Evolutionary conservation across 2,797 vertebrate species (phyloP).

Genomic region (Mus minutoides): DNA sequence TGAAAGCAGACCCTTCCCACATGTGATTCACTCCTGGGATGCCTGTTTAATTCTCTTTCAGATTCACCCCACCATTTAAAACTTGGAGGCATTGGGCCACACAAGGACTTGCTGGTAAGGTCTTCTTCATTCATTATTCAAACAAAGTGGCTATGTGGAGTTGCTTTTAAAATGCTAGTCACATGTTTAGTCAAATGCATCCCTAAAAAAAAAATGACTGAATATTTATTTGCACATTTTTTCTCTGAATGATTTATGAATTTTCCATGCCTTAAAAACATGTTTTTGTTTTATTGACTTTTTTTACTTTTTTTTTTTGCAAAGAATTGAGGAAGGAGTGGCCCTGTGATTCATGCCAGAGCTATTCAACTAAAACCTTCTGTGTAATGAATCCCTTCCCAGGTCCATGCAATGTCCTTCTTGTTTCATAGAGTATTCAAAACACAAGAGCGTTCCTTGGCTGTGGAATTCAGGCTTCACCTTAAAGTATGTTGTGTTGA

Average conservation of each 20-base stretch:
- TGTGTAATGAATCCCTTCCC: conserved; percentile 48
- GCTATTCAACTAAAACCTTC: conserved; percentile 60
- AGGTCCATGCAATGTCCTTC: conserved; percentile 54
- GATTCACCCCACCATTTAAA: conserved; percentile 55
- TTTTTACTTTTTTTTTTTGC: not conserved
- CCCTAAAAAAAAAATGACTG: not conserved
- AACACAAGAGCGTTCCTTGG: conserved; percentile 16
- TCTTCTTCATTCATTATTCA: conserved; percentile 38
- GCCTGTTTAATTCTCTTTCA: conserved; percentile 74
- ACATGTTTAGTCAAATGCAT: conserved; percentile 33
- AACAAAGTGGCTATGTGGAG: conserved; percentile 18
- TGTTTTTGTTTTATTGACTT: not conserved
- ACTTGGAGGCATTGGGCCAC: conserved; percentile 8
- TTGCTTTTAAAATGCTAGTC: conserved; percentile 60
- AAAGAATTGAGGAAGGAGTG: conserved; percentile 54
- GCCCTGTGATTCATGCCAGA: conserved; percentile 36
- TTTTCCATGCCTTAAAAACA: conserved; percentile 51
- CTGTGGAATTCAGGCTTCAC: conserved; percentile 54
- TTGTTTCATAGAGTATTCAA: conserved; percentile 53
- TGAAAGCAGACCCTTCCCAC: conserved; percentile 17
- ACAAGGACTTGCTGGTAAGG: conserved; percentile 68
- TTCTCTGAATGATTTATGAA: conserved; percentile 46
- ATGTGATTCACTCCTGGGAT: conserved; percentile 43
- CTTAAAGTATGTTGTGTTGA: conserved; percentile 24
- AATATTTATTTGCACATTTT: conserved; percentile 35